phyloP scores from a whole-genome alignment of 2,113 vertebrate genomes.

The Cavia aperea region DNA sequence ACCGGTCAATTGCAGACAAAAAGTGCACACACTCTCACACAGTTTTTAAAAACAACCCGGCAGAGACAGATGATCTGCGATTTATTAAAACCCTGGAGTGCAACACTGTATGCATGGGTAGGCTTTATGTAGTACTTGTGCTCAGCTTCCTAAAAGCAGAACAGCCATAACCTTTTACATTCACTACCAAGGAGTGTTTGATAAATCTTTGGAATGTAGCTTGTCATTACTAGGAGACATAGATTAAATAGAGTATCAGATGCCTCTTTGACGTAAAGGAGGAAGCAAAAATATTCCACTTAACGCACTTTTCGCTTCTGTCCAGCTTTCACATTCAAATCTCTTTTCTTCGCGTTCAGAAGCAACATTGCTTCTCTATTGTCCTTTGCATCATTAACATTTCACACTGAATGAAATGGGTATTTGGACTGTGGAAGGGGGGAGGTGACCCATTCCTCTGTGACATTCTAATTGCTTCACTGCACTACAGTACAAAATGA shows the following conservation, averaged over 20 bases:
- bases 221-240: conserved; percentile 23
- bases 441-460: conserved; percentile 27
- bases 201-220: conserved; percentile 24
- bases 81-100: conserved; percentile 58
- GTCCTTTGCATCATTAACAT: neutral
- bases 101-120: conserved; percentile 45
- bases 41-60: conserved; percentile 39
- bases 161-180: conserved; percentile 40
- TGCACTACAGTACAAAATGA: conserved; percentile 39
- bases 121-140: conserved; percentile 57
- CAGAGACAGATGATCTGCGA: conserved; percentile 56
- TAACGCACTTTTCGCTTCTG: neutral
- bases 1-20: neutral
- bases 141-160: conserved; percentile 43
- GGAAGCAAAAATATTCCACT: neutral
- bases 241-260: neutral
- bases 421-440: neutral
- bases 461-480: conserved; percentile 51
- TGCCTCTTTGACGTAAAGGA: neutral
- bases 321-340: neutral
- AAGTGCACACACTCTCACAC: neutral
- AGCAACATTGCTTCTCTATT: neutral
- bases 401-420: neutral
- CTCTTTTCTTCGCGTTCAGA: neutral
- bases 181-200: neutral